A percentile compares a stretch with the other conserved stretches of the same genome.
Conservation (phyloP, 2,113 vertebrate species). For the Chloropsis hardwickii region DNA sequence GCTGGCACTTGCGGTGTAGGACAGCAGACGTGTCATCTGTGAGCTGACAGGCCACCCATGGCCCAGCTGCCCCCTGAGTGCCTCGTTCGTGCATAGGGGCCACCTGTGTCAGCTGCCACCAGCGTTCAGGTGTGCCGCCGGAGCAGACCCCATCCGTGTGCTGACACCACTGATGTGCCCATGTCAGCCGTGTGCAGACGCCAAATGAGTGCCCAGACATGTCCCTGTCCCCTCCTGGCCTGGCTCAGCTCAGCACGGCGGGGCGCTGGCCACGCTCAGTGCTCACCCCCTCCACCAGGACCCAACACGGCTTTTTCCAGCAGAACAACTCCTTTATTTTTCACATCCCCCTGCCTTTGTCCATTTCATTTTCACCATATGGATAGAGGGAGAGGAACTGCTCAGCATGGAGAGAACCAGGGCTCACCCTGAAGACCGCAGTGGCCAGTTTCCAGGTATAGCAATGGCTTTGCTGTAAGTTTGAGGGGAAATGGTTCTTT, state of each 20-base stretch:
- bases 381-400: background rate
- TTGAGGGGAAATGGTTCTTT: background rate
- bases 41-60: background rate
- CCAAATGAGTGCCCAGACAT: accelerated
- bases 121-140: background rate
- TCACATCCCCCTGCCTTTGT: background rate
- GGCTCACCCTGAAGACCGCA: background rate
- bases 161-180: background rate
- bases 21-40: accelerated
- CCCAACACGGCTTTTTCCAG: background rate
- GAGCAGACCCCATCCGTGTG: accelerated
- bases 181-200: accelerated
- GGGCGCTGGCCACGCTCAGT: background rate
- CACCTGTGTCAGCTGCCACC: background rate
- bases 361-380: background rate
- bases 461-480: background rate
- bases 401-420: background rate
- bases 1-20: accelerated
- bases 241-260: background rate
- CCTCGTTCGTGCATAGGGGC: background rate
- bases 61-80: background rate
- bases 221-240: background rate
- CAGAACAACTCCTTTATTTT: conserved; percentile 33
- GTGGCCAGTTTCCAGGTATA: background rate
- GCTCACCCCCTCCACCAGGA: background rate